A percentile compares a stretch with the other conserved stretches of the same genome.
Evolutionary conservation across 2,113 vertebrate species (phyloP).

Genomic region (Microtus oregoni): DNA sequence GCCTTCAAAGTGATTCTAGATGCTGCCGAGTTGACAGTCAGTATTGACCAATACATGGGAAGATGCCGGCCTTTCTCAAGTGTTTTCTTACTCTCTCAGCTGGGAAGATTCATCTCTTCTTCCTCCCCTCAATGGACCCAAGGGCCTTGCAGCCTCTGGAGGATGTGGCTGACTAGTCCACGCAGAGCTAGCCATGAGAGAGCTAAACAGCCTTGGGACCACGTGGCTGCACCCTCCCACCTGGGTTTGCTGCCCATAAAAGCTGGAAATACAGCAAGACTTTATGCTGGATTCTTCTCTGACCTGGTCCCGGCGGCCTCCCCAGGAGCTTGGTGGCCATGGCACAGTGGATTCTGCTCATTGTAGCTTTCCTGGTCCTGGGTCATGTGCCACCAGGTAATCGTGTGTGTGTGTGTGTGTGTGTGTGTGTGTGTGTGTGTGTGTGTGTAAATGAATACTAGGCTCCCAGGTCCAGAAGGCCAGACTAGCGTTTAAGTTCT

Average conservation of each 20-base stretch:
- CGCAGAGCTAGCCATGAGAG: neutral
- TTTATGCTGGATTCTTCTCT: neutral
- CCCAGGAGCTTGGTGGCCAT: slow-evolving; percentile 12
- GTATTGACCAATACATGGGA: neutral
- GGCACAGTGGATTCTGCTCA: slow-evolving; percentile 59
- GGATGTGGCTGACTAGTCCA: neutral
- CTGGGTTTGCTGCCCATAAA: slow-evolving; percentile 55
- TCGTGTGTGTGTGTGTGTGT: neutral
- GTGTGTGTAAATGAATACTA: neutral
- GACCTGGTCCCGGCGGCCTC: neutral
- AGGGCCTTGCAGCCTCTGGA: neutral
- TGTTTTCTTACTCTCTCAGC: neutral
- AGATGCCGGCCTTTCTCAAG: neutral
- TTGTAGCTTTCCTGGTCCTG: slow-evolving; percentile 65
- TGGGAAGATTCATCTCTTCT: neutral
- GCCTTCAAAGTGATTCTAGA: neutral
- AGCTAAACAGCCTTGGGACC: neutral
- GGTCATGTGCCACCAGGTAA: slow-evolving; percentile 66
- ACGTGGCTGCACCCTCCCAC: slow-evolving; percentile 10
- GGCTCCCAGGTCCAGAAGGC: neutral
- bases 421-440: neutral
- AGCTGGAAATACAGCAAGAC: neutral
- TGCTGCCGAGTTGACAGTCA: neutral
- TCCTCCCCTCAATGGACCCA: neutral
- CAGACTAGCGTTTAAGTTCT: neutral